Evolutionary conservation across 2,797 vertebrate genomes (phyloP), one percentile per base, ranked within the genome.

Genomic region (Onychomys torridus): DNA sequence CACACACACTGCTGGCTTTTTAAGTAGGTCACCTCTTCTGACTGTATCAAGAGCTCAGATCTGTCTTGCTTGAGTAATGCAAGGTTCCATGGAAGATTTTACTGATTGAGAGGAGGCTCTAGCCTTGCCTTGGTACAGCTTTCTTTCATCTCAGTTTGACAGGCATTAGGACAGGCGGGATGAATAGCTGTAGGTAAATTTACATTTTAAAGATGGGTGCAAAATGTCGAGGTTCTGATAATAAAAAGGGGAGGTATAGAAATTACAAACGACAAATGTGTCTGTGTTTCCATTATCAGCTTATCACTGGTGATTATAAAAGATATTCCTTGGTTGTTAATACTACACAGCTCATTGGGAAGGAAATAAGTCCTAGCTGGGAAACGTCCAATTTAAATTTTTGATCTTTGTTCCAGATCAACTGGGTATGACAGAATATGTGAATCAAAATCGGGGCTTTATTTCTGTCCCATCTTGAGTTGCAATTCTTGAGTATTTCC

Each of bases 11-110:
- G 94, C 98, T 98, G 98, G 97, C 97, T 97, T 98, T 98, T 97
- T 97, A 99, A 98, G 98, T 99, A 98, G 98, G 98, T 61, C 59
- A 99, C 98, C 94, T 98, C 98, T 98, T 97, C 98, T 94, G 96
- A 90, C 97, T 2, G 0, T 96, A 97, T 97, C 96, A 4, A 98
- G 98, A 97, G 98, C 96, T 83, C 97, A 85, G 97, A 93, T 97
- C 98, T 97, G 96, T 95, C 98, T 97, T 98, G 97, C 98, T 96
- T 83, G 95, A 98, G 96, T 92, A 96, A 97, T 95, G 98, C 98
- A 96, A 96, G 97, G 95, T 97, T 94, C 92, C 94, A 17, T 23
- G 40, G 97, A 98, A 98, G 98, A 97, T 98, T 98, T 98, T 96
- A 93, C 37, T 55, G 95, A 97, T 97, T 78, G 97, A 97, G 94